phyloP scores from a whole-genome alignment of 1,140 invertebrate species.

The Drosophila watanabei region DNA sequence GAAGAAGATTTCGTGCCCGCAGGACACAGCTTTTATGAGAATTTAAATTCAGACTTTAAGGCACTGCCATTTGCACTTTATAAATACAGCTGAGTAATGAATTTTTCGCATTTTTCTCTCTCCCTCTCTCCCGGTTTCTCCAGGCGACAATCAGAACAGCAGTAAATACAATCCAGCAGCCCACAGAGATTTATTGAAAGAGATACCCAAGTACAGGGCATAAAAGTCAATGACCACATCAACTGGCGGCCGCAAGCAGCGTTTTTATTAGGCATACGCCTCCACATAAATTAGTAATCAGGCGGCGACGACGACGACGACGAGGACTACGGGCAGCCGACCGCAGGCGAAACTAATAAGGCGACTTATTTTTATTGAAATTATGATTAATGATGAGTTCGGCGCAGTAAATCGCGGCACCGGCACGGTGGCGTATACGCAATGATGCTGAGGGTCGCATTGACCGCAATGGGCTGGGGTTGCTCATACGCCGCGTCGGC shows the following conservation, averaged over 20 bases:
- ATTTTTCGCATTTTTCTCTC: slow-evolving; percentile 19
- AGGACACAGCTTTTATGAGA: slow-evolving; percentile 27
- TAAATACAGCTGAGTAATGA: slow-evolving; percentile 46
- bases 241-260: slow-evolving; percentile 53
- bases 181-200: slow-evolving; percentile 35
- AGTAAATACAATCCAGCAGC: slow-evolving; percentile 17
- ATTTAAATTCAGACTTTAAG: slow-evolving; percentile 51
- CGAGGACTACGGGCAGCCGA: slow-evolving; percentile 7
- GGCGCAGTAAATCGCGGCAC: slow-evolving; percentile 18
- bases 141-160: slow-evolving; percentile 32
- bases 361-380: slow-evolving; percentile 81
- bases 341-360: slow-evolving; percentile 67
- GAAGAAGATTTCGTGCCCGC: slow-evolving; percentile 6
- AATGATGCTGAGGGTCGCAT: slow-evolving; percentile 28
- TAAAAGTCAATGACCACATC: slow-evolving; percentile 55
- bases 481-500: slow-evolving; percentile 48
- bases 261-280: slow-evolving; percentile 72
- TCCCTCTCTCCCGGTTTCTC: slow-evolving; percentile 1
- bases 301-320: slow-evolving; percentile 41
- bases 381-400: slow-evolving; percentile 76
- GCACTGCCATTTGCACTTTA: slow-evolving; percentile 37
- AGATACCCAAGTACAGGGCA: slow-evolving; percentile 45
- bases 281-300: slow-evolving; percentile 77
- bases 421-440: slow-evolving; percentile 23
- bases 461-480: slow-evolving; percentile 44